Conservation (phyloP, 2,888 invertebrate species). For the Eremobia ochroleuca region DNA sequence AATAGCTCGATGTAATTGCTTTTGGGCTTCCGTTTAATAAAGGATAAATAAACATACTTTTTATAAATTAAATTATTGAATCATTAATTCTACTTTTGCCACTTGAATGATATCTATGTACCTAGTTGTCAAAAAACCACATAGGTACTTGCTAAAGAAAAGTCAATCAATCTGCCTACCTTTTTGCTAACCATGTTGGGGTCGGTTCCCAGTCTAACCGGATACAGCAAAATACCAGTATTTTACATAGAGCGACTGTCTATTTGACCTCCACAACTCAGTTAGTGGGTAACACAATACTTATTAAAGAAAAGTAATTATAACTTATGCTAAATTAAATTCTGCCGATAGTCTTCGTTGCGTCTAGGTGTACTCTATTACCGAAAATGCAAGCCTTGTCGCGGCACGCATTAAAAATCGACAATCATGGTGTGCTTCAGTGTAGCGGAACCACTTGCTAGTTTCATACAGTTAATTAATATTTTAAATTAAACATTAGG, state of each 20-base stretch:
- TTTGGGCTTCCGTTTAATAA: not conserved
- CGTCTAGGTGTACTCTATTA: conserved; percentile 78
- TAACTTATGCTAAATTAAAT: conserved; percentile 12
- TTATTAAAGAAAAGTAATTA: not conserved
- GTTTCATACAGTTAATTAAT: conserved; percentile 12
- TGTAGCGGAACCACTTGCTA: conserved; percentile 60
- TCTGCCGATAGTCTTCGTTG: conserved; percentile 24
- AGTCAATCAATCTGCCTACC: not conserved
- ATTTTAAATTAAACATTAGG: not conserved
- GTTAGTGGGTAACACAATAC: not conserved
- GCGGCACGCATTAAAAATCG: conserved; percentile 83
- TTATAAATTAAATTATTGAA: not conserved
- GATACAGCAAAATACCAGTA: not conserved
- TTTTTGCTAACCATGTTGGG: not conserved
- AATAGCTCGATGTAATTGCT: not conserved
- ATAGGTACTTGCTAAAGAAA: not conserved
- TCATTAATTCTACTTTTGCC: not conserved
- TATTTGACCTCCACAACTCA: not conserved
- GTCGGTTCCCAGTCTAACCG: not conserved
- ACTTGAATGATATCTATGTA: not conserved
- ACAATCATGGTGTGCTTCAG: conserved; percentile 73
- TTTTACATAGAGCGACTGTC: not conserved
- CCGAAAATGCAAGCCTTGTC: conserved; percentile 83
- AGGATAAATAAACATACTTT: not conserved
- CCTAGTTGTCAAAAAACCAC: not conserved